phyloP scores from a whole-genome alignment of 2,888 invertebrate species.

The Epistrophe eligans region DNA sequence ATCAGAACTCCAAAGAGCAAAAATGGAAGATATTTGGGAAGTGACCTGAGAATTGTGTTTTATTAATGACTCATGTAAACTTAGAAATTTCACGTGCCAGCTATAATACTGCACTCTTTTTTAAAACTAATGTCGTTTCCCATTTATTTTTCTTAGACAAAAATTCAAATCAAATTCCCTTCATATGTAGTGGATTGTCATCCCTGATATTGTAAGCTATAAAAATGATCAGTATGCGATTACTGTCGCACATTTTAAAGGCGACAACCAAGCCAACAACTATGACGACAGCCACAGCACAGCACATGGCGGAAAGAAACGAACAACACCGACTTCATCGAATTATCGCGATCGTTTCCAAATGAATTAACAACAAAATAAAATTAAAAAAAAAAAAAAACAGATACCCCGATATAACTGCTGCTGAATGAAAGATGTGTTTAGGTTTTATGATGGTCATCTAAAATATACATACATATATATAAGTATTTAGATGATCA shows the following conservation, averaged over 20 bases:
- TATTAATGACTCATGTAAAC: no score
- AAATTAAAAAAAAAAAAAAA: constrained; percentile 46
- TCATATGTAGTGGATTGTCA: not conserved
- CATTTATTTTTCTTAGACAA: no score
- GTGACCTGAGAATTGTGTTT: no score
- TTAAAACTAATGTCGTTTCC: no score
- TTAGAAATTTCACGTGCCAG: no score
- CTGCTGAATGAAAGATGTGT: constrained; percentile 59
- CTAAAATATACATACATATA: constrained; percentile 12
- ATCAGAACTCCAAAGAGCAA: no score
- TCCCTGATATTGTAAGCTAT: constrained; percentile 4
- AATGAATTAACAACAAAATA: constrained; percentile 50
- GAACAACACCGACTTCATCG: constrained; percentile 73
- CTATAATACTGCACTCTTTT: no score
- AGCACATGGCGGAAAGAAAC: constrained; percentile 45
- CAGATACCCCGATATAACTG: constrained; percentile 51
- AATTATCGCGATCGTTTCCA: constrained; percentile 72
- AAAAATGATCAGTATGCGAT: constrained; percentile 71
- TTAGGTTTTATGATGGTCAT: constrained; percentile 56
- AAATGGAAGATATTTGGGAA: no score
- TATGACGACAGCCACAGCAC: constrained; percentile 33
- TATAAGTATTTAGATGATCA: constrained; percentile 29
- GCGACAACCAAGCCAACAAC: constrained; percentile 64
- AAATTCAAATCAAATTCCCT: not conserved
- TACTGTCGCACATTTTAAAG: constrained; percentile 63